Conservation (phyloP, 2,888 invertebrate species). For the Dioctria rufipes region DNA sequence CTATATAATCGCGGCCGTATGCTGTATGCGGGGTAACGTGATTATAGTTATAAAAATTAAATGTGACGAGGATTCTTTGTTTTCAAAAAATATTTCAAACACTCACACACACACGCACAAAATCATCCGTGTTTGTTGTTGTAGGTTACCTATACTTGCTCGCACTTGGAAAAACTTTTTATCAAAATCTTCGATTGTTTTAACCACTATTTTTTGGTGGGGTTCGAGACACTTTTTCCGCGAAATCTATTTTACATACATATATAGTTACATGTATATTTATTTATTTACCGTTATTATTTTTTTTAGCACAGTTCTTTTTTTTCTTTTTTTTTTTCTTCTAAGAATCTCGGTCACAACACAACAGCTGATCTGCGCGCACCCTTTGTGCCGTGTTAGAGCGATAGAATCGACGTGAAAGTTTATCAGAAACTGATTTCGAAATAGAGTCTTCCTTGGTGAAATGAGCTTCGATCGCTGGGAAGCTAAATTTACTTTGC, state of each 20-base stretch:
- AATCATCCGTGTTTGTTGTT: too few relatives aligned
- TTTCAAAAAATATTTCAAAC: neutral
- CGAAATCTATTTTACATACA: neutral
- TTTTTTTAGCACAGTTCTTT: constrained; percentile 15
- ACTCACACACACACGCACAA: neutral
- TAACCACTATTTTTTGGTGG: constrained; percentile 10
- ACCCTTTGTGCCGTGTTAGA: constrained; percentile 25
- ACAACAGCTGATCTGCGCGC: constrained; percentile 3
- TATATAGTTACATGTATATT: too few relatives aligned
- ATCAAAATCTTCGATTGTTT: neutral
- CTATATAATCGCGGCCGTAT: neutral
- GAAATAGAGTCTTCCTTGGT: constrained; percentile 14
- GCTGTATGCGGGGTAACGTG: constrained; percentile 8
- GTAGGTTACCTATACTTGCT: neutral
- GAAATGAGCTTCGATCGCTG: neutral
- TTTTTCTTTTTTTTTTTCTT: neutral
- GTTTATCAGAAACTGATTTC: constrained; percentile 35
- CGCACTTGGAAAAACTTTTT: constrained; percentile 2
- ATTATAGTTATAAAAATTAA: constrained; percentile 19
- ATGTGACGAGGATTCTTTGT: constrained; percentile 8
- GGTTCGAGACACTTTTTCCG: neutral
- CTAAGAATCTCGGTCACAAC: constrained; percentile 12
- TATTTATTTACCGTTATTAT: too few relatives aligned
- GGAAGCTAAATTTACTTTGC: constrained; percentile 35
- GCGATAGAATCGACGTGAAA: constrained; percentile 36